Evolutionary conservation across 2,888 invertebrate species (phyloP).

Genomic region (Tachina lurida): DNA sequence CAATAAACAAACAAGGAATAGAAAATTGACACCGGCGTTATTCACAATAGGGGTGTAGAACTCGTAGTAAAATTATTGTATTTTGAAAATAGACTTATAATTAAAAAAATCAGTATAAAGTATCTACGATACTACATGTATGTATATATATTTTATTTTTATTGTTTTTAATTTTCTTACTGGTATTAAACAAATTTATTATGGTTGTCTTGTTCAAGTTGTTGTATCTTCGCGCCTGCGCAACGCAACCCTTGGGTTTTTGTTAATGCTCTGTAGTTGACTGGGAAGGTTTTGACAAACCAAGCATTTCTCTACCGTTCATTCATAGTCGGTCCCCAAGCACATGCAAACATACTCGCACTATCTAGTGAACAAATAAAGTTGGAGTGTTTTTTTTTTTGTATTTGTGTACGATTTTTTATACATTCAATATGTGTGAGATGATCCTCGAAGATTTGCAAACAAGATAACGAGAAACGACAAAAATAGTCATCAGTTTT

Average conservation of each 20-base stretch:
- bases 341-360: background rate
- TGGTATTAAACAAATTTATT: conserved; percentile 52
- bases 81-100: no score
- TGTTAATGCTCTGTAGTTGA: conserved; percentile 26
- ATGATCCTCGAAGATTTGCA: conserved; percentile 60
- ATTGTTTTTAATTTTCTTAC: conserved; percentile 32
- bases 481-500: conserved; percentile 57
- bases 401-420: conserved; percentile 1
- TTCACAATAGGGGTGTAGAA: no score
- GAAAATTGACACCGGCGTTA: no score
- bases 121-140: background rate
- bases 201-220: conserved; percentile 49
- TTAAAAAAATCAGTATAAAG: no score
- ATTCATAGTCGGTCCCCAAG: background rate
- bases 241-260: conserved; percentile 26
- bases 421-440: conserved; percentile 39
- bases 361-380: background rate
- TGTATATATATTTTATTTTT: conserved; percentile 4
- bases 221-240: conserved; percentile 54
- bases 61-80: no score
- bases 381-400: background rate
- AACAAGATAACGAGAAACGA: conserved; percentile 55
- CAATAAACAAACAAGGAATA: no score
- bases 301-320: conserved; percentile 7
- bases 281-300: background rate